phyloP scores from a whole-genome alignment of 1,140 invertebrate genomes.

The Drosophila truncata region DNA sequence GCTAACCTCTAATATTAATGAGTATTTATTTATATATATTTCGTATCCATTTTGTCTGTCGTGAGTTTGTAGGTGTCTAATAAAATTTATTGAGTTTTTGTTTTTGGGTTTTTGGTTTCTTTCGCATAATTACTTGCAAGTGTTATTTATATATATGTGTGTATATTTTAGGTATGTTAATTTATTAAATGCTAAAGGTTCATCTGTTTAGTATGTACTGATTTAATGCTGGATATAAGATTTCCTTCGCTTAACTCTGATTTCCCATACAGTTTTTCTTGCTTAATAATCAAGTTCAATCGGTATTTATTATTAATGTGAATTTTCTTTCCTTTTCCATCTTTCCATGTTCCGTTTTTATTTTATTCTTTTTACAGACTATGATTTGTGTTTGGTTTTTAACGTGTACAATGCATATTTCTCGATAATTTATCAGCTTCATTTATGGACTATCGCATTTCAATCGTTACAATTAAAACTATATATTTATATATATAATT shows the following conservation, averaged over 20 bases:
- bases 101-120: background rate
- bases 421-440: conserved; percentile 32
- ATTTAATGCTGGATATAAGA: conserved; percentile 58
- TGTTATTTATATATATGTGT: conserved; percentile 47
- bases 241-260: conserved; percentile 37
- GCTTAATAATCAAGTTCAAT: conserved; percentile 22
- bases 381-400: conserved; percentile 77
- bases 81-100: conserved; percentile 56
- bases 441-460: conserved; percentile 31
- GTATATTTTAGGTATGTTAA: conserved; percentile 57
- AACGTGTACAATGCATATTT: conserved; percentile 40
- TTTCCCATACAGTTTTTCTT: conserved; percentile 1
- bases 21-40: conserved; percentile 49
- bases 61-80: conserved; percentile 26
- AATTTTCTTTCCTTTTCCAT: conserved; percentile 13
- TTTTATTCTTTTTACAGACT: conserved; percentile 53
- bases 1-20: conserved; percentile 50
- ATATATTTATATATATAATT: conserved; percentile 16
- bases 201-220: conserved; percentile 59
- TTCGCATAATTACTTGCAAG: conserved; percentile 50
- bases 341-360: conserved; percentile 29
- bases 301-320: background rate
- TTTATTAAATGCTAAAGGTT: conserved; percentile 73
- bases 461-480: conserved; percentile 46
- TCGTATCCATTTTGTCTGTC: conserved; percentile 40